Conservation (phyloP, 2,797 vertebrate species). For the Odontamblyopus rebecca region DNA sequence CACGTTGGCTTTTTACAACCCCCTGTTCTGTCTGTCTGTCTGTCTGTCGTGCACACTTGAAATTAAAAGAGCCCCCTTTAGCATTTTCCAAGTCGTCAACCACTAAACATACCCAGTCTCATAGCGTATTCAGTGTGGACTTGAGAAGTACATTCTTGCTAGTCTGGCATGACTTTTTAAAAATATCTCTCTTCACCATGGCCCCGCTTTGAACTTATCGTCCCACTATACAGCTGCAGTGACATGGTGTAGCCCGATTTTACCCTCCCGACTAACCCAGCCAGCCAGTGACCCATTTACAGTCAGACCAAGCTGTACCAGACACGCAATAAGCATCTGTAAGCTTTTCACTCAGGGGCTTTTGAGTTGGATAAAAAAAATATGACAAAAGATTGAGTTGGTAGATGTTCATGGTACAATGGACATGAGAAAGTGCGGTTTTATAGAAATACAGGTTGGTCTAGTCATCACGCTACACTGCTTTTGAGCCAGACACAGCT, state of each 20-base stretch:
- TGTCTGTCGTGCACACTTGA: slow-evolving; percentile 60
- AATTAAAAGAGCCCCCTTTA: slow-evolving; percentile 62
- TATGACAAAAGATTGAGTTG: slow-evolving; percentile 47
- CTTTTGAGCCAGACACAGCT: neutral
- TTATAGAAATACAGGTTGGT: neutral
- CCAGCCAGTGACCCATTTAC: slow-evolving; percentile 68
- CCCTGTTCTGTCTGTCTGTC: slow-evolving; percentile 59
- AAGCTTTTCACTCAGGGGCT: slow-evolving; percentile 60
- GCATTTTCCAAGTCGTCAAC: slow-evolving; percentile 42
- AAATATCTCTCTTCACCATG: slow-evolving; percentile 41
- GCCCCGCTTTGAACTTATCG: slow-evolving; percentile 55
- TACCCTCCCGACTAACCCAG: slow-evolving; percentile 62
- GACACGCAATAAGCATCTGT: slow-evolving; percentile 50
- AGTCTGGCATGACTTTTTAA: slow-evolving; percentile 46
- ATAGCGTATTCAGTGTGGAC: slow-evolving; percentile 16
- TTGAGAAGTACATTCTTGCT: slow-evolving; percentile 39
- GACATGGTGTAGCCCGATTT: slow-evolving; percentile 59
- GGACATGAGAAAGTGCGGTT: neutral
- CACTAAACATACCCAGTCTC: slow-evolving; percentile 32
- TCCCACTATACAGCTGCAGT: slow-evolving; percentile 24
- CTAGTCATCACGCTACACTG: slow-evolving; percentile 5
- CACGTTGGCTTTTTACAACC: slow-evolving; percentile 65
- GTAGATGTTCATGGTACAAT: slow-evolving; percentile 1
- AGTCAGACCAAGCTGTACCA: slow-evolving; percentile 50
- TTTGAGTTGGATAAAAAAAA: slow-evolving; percentile 48